Evolutionary conservation across 2,888 invertebrate genomes (phyloP).

Genomic region (Cylloceria caligata): DNA sequence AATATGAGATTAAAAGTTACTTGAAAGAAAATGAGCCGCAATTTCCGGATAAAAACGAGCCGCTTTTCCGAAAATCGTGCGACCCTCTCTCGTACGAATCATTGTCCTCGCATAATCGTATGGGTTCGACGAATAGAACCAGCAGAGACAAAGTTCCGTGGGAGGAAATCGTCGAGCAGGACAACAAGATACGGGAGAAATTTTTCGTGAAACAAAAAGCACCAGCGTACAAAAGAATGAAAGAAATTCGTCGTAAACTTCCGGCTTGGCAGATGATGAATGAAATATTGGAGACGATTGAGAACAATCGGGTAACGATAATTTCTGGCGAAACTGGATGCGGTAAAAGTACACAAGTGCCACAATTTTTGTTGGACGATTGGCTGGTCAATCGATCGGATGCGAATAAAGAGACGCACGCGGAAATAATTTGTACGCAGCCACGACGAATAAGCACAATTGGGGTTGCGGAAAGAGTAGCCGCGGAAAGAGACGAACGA

Average conservation of each 20-base stretch:
- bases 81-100: slow-evolving; percentile 74
- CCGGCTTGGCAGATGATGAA: slow-evolving; percentile 91
- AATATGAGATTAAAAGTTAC: slow-evolving; percentile 88
- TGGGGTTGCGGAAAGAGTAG: slow-evolving; percentile 96
- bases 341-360: slow-evolving; percentile 95
- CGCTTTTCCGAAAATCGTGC: slow-evolving; percentile 79
- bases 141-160: slow-evolving; percentile 82
- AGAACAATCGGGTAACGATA: slow-evolving; percentile 89
- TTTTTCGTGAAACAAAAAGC: slow-evolving; percentile 88
- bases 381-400: slow-evolving; percentile 89
- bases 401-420: slow-evolving; percentile 87
- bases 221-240: slow-evolving; percentile 89
- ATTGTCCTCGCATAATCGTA: slow-evolving; percentile 88
- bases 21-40: slow-evolving; percentile 87
- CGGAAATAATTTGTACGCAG: slow-evolving; percentile 96
- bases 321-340: slow-evolving; percentile 95
- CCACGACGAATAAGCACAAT: slow-evolving; percentile 96
- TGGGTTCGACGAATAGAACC: slow-evolving; percentile 86
- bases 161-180: slow-evolving; percentile 87
- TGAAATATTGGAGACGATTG: slow-evolving; percentile 89
- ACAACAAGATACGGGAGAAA: slow-evolving; percentile 87
- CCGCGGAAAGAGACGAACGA: slow-evolving; percentile 93
- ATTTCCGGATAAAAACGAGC: slow-evolving; percentile 87
- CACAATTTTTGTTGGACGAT: slow-evolving; percentile 96
- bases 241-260: slow-evolving; percentile 87